phyloP scores from a whole-genome alignment of 2,888 invertebrate species.

The Antheraea yamamai region DNA sequence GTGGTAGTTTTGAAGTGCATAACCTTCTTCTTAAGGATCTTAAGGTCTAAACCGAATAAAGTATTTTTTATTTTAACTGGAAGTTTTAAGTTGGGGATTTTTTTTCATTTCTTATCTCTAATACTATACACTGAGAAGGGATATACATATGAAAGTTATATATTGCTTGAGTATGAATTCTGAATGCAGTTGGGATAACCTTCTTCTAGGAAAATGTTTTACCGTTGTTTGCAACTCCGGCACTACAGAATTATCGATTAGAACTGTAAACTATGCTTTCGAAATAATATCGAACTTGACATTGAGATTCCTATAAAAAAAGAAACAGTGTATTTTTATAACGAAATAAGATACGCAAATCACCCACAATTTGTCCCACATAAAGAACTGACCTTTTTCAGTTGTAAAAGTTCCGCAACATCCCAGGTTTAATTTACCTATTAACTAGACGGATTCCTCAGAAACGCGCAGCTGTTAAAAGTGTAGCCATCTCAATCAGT shows the following conservation, averaged over 20 bases:
- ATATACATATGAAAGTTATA: too few species aligned
- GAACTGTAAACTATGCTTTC: background rate
- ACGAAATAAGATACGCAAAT: background rate
- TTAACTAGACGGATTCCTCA: conserved; percentile 35
- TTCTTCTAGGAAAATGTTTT: too few species aligned
- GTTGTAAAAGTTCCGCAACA: conserved; percentile 32
- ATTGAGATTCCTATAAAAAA: background rate
- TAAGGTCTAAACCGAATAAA: too few species aligned
- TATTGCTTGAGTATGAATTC: too few species aligned
- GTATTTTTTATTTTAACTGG: too few species aligned
- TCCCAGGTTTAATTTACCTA: conserved; percentile 35
- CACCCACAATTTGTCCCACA: conserved; percentile 12
- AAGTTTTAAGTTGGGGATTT: too few species aligned
- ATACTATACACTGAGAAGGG: too few species aligned
- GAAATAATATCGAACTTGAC: background rate
- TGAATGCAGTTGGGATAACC: too few species aligned
- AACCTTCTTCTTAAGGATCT: too few species aligned
- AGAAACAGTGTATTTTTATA: background rate
- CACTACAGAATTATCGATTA: background rate
- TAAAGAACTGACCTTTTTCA: conserved; percentile 20
- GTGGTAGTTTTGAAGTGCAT: too few species aligned
- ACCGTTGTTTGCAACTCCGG: too few species aligned
- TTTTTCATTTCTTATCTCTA: too few species aligned
- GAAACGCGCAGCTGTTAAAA: conserved; percentile 33
- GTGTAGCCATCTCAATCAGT: conserved; percentile 41